Evolutionary conservation across 2,888 invertebrate species (phyloP).

Genomic region (Andrena hattorfiana): DNA sequence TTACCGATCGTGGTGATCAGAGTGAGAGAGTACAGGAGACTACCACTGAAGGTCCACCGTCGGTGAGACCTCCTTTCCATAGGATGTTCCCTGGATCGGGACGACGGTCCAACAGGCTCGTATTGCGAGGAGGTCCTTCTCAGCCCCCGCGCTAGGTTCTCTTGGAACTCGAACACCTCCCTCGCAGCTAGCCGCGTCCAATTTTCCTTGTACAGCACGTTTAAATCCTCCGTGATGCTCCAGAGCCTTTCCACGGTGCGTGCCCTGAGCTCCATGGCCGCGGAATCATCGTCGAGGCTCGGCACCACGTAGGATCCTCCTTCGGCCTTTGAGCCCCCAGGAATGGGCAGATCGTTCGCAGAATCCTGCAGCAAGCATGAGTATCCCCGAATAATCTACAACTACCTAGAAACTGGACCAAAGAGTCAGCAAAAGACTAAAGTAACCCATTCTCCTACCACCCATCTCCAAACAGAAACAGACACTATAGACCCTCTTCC

Average conservation of each 20-base stretch:
- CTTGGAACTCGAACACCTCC: constrained; percentile 94
- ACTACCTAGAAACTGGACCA: no score
- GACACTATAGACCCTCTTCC: no score
- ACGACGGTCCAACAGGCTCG: constrained; percentile 71
- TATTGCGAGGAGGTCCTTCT: constrained; percentile 78
- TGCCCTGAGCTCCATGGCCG: constrained; percentile 87
- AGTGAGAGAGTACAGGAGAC: constrained; percentile 96
- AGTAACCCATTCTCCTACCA: no score
- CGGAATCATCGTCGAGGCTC: constrained; percentile 84
- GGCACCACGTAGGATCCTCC: constrained; percentile 79
- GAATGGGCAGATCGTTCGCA: constrained; percentile 68
- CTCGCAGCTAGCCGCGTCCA: constrained; percentile 96
- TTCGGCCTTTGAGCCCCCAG: constrained; percentile 81
- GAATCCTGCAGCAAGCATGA: constrained; percentile 67
- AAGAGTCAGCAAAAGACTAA: no score
- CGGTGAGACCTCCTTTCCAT: constrained; percentile 85
- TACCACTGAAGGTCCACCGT: constrained; percentile 96
- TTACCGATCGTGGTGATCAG: constrained; percentile 97
- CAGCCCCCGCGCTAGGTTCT: constrained; percentile 85
- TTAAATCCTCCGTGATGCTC: constrained; percentile 94
- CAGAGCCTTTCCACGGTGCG: constrained; percentile 93
- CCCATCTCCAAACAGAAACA: no score
- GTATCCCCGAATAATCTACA: background rate
- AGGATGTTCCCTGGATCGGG: constrained; percentile 71
- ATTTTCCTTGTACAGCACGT: constrained; percentile 95